Conservation (phyloP, 2,113 vertebrate genomes). For the Daphoenositta chrysoptera region DNA sequence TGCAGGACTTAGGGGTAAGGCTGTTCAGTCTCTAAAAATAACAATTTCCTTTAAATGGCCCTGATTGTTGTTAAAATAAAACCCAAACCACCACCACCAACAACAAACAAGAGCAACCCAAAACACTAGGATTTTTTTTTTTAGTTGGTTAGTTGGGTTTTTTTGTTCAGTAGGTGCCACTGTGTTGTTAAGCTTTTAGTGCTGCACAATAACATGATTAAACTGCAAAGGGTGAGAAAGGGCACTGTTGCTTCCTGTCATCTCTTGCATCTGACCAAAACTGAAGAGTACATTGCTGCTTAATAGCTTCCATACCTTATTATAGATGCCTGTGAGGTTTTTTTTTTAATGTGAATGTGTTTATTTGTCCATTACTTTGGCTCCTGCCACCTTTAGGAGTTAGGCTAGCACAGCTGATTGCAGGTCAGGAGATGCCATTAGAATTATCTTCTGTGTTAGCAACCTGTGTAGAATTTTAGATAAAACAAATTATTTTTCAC, state of each 20-base stretch:
- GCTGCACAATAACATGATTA: background rate
- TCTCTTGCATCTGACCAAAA: background rate
- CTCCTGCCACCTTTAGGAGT: background rate
- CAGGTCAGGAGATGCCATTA: background rate
- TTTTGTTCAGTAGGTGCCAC: background rate
- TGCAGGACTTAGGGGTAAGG: constrained; percentile 88
- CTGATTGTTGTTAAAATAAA: background rate
- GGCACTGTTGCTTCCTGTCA: background rate
- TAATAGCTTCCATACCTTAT: background rate
- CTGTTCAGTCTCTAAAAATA: background rate
- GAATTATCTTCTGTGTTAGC: background rate
- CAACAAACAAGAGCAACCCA: background rate
- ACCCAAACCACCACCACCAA: background rate
- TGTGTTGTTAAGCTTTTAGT: background rate
- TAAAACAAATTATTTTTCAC: background rate
- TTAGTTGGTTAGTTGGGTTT: background rate
- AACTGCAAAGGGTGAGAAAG: background rate
- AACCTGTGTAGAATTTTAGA: background rate
- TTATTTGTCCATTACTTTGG: background rate
- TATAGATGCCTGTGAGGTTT: fast-evolving
- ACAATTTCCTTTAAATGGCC: background rate
- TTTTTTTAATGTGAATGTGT: background rate
- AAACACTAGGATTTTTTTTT: background rate
- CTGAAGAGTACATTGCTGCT: background rate
- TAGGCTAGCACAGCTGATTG: background rate